A percentile compares a stretch with the other conserved stretches of the same genome.
These are phyloP conservation scores for Pangasius krempfi DNA, from an alignment of 2,797 vertebrate species.

Conservation along the genomic window DNA sequence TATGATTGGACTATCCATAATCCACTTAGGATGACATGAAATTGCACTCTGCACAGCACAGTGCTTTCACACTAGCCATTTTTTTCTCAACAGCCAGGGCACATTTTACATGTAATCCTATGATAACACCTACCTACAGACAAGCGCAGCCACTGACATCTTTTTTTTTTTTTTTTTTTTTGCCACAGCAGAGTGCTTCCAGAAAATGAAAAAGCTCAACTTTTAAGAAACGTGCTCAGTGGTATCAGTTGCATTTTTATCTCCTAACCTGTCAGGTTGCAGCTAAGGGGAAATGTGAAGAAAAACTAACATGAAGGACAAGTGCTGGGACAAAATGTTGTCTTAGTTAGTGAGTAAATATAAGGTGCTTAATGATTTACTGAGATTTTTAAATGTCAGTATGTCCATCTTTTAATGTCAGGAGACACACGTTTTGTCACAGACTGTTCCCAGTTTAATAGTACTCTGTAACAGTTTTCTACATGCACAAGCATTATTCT, in stretches of 20 bases:
- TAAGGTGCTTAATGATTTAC: not conserved
- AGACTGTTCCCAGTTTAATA: not conserved
- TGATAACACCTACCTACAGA: not conserved
- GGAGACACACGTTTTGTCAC: not conserved
- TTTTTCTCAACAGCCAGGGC: not conserved
- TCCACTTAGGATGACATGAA: constrained; percentile 55
- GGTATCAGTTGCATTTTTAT: not conserved
- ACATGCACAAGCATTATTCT: not conserved
- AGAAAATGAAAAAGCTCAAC: constrained; percentile 5
- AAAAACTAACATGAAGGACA: not conserved
- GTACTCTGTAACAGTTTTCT: not conserved
- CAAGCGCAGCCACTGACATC: not conserved
- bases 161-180: not conserved
- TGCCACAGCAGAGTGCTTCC: not conserved
- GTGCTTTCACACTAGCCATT: not conserved
- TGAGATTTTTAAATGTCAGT: not conserved
- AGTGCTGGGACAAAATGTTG: not conserved
- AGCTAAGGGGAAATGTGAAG: not conserved
- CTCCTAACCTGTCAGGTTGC: not conserved
- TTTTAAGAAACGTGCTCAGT: not conserved
- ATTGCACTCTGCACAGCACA: constrained; percentile 36
- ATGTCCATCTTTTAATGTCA: not conserved
- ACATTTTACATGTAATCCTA: constrained; percentile 5
- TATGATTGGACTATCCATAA: constrained; percentile 48
- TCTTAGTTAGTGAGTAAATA: not conserved